Conservation (phyloP, 2,797 vertebrate species). For the Oreochromis mossambicus region DNA sequence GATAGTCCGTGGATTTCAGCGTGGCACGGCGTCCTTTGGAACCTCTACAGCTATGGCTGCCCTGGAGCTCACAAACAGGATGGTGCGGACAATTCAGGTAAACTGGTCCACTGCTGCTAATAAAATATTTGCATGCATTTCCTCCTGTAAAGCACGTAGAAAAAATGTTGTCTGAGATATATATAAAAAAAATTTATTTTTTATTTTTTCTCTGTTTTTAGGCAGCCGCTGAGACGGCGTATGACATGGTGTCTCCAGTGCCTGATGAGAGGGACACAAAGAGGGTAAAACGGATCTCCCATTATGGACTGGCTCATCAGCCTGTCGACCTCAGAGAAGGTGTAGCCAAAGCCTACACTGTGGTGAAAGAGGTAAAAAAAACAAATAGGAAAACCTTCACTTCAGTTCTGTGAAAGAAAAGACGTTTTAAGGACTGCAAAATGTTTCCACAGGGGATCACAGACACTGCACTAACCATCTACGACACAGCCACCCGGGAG, state of each 20-base stretch:
- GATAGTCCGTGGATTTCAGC: slow-evolving; percentile 93
- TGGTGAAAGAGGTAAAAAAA: slow-evolving; percentile 91
- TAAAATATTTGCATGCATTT: not conserved
- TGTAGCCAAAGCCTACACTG: slow-evolving; percentile 95
- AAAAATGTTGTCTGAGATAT: not conserved
- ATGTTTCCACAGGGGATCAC: slow-evolving; percentile 83
- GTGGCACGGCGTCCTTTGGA: slow-evolving; percentile 94
- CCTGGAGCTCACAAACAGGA: slow-evolving; percentile 94
- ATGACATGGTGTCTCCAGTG: slow-evolving; percentile 98
- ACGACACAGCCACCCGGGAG: slow-evolving; percentile 93
- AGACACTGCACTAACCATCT: slow-evolving; percentile 95
- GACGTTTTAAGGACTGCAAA: not conserved
- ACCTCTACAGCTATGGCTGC: slow-evolving; percentile 98
- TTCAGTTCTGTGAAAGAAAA: not conserved
- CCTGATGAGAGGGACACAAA: slow-evolving; percentile 85
- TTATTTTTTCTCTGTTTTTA: slow-evolving; percentile 37
- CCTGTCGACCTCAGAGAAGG: slow-evolving; percentile 96
- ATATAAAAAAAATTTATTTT: too few relatives aligned
- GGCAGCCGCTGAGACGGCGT: slow-evolving; percentile 97
- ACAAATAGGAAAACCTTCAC: not conserved
- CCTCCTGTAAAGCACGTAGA: not conserved
- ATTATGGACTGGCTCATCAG: slow-evolving; percentile 90
- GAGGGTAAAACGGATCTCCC: slow-evolving; percentile 85
- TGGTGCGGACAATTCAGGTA: slow-evolving; percentile 99
- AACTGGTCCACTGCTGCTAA: not conserved